A percentile compares a stretch with the other conserved stretches of the same genome.
Evolutionary conservation across 2,888 invertebrate genomes (phyloP).

Genomic region (Phyllotreta cruciferae): DNA sequence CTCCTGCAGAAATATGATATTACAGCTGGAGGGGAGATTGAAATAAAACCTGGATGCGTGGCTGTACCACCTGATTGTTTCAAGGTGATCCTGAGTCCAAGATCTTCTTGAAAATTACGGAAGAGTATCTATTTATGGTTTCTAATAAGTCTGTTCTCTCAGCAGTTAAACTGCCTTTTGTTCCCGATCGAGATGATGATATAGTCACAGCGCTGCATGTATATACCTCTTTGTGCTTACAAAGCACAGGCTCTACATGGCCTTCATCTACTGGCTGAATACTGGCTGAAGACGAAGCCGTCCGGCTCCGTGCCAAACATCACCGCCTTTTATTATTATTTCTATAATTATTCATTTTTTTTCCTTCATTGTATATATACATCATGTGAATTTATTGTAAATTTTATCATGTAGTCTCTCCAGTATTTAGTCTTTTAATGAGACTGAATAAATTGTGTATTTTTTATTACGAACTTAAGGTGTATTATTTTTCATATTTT

Average conservation of each 20-base stretch:
- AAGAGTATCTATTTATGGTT: slow-evolving; percentile 15
- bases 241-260: slow-evolving; percentile 25
- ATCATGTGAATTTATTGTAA: slow-evolving; percentile 55
- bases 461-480: slow-evolving; percentile 42
- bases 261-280: slow-evolving; percentile 34
- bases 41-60: slow-evolving; percentile 72
- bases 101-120: slow-evolving; percentile 45
- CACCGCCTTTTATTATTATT: slow-evolving; percentile 34
- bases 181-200: slow-evolving; percentile 26
- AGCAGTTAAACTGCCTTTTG: slow-evolving; percentile 19
- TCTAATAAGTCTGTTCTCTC: slow-evolving; percentile 19
- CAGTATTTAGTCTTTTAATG: slow-evolving; percentile 56
- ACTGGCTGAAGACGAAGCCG: slow-evolving; percentile 39
- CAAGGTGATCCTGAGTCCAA: slow-evolving; percentile 66
- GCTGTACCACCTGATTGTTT: slow-evolving; percentile 79
- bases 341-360: slow-evolving; percentile 49
- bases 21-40: slow-evolving; percentile 65
- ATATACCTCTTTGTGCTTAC: slow-evolving; percentile 32
- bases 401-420: slow-evolving; percentile 51
- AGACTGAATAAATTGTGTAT: slow-evolving; percentile 59
- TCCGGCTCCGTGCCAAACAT: slow-evolving; percentile 42
- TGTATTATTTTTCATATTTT: slow-evolving; percentile 42
- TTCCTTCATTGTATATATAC: slow-evolving; percentile 52
- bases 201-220: slow-evolving; percentile 25
- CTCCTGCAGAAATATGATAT: slow-evolving; percentile 76